Evolutionary conservation across 2,113 vertebrate species (phyloP).

Genomic region (Callopanchax toddi): DNA sequence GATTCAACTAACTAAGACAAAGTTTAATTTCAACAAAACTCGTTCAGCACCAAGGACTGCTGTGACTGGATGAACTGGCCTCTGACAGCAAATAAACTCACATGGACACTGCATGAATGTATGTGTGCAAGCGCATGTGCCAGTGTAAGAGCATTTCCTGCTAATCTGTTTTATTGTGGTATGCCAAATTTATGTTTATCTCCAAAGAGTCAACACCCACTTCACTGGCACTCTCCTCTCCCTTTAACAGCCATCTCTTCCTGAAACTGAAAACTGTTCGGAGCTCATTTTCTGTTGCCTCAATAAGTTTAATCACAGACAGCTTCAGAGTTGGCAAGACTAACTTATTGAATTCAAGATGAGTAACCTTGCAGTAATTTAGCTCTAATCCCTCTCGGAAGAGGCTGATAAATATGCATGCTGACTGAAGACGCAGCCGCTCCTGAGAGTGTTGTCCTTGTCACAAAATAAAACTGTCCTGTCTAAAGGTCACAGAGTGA

Average conservation of each 20-base stretch:
- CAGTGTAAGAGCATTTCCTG: neutral
- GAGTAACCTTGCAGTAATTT: conserved; percentile 58
- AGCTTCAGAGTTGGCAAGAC: conserved; percentile 25
- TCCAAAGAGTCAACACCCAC: conserved; percentile 13
- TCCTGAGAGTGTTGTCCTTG: conserved; percentile 64
- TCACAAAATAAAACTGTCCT: conserved; percentile 52
- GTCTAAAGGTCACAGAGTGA: conserved; percentile 58
- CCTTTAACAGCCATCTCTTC: conserved; percentile 11
- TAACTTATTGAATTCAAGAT: conserved; percentile 26
- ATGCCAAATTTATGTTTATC: neutral
- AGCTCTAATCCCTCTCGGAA: conserved; percentile 41
- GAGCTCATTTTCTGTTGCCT: conserved; percentile 16
- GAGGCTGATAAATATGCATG: conserved; percentile 60
- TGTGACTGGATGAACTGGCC: too few species aligned
- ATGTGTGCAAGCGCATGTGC: neutral
- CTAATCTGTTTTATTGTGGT: conserved; percentile 10
- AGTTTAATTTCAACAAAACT: too few species aligned
- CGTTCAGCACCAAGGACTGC: too few species aligned
- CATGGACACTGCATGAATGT: neutral
- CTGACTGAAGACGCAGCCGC: conserved; percentile 31
- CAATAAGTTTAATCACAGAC: conserved; percentile 26
- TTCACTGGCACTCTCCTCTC: neutral
- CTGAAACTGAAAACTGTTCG: conserved; percentile 9
- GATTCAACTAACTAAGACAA: too few species aligned
- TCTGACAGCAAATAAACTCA: neutral